phyloP scores from a whole-genome alignment of 2,888 invertebrate species.

The Lamproptera curius region DNA sequence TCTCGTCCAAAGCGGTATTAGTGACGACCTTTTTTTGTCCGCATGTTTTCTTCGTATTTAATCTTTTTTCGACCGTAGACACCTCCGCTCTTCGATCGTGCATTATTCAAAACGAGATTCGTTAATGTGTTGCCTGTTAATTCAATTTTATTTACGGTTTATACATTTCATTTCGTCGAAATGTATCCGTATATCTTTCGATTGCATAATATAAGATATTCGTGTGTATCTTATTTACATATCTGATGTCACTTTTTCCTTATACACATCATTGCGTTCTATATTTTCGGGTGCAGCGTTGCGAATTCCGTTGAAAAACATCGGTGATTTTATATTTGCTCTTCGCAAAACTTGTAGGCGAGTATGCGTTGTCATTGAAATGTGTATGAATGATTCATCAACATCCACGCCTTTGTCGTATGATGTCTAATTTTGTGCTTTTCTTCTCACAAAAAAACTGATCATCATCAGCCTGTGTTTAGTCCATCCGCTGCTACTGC shows the following conservation, averaged over 20 bases:
- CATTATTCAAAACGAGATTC: conserved; percentile 8
- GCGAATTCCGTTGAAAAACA: conserved; percentile 25
- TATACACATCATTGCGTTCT: conserved; percentile 16
- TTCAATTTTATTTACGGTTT: conserved; percentile 9
- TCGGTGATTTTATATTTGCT: conserved; percentile 10
- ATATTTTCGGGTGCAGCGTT: conserved; percentile 21
- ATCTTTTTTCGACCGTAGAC: conserved; percentile 31
- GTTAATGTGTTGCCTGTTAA: conserved; percentile 13
- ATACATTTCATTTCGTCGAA: conserved; percentile 15
- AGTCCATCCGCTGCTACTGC: no score
- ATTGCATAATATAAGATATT: conserved; percentile 38
- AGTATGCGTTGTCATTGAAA: conserved; percentile 13
- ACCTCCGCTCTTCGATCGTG: conserved; percentile 20
- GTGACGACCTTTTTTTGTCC: conserved; percentile 65
- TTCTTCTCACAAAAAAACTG: no score
- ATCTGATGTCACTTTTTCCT: conserved; percentile 38
- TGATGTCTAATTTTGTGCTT: no score
- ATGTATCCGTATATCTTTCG: no score
- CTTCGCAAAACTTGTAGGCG: conserved; percentile 10
- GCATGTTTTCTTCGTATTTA: conserved; percentile 41
- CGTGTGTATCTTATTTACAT: conserved; percentile 39
- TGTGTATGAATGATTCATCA: conserved; percentile 12
- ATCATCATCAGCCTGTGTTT: no score
- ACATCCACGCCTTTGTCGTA: background rate
- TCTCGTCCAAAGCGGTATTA: conserved; percentile 40